A percentile compares a stretch with the other conserved stretches of the same genome.
Conservation (phyloP, 2,888 invertebrate species). For the Frankliniella intonsa region DNA sequence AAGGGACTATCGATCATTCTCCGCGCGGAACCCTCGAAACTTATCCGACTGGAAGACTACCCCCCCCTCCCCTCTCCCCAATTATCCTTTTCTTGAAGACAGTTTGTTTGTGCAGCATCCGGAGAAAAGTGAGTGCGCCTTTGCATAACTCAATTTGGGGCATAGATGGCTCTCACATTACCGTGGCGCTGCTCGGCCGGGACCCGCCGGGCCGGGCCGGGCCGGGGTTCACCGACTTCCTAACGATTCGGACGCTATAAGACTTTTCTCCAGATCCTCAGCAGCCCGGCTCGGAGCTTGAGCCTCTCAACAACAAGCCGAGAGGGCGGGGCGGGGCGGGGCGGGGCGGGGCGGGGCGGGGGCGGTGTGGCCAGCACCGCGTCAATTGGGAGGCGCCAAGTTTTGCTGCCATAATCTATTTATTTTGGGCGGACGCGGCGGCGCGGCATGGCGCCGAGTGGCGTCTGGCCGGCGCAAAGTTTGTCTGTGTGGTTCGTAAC, state of each 20-base stretch:
- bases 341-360: too few relatives aligned
- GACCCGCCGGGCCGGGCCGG: background rate
- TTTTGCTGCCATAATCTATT: slow-evolving; percentile 19
- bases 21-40: too few relatives aligned
- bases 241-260: background rate
- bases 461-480: background rate
- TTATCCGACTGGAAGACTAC: too few relatives aligned
- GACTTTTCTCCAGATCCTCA: background rate
- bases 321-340: too few relatives aligned
- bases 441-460: background rate
- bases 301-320: background rate
- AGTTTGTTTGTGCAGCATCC: too few relatives aligned
- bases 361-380: background rate
- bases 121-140: too few relatives aligned
- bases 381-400: slow-evolving; percentile 14
- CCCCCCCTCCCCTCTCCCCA: too few relatives aligned
- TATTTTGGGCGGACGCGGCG: background rate
- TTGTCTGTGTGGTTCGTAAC: background rate
- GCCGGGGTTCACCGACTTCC: background rate
- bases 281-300: background rate
- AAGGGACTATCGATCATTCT: too few relatives aligned
- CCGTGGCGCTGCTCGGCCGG: background rate
- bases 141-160: too few relatives aligned
- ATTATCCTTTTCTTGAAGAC: too few relatives aligned
- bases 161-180: too few relatives aligned